Conservation (phyloP, 1,140 invertebrate genomes). For the Ctenoplectra terminalis region DNA sequence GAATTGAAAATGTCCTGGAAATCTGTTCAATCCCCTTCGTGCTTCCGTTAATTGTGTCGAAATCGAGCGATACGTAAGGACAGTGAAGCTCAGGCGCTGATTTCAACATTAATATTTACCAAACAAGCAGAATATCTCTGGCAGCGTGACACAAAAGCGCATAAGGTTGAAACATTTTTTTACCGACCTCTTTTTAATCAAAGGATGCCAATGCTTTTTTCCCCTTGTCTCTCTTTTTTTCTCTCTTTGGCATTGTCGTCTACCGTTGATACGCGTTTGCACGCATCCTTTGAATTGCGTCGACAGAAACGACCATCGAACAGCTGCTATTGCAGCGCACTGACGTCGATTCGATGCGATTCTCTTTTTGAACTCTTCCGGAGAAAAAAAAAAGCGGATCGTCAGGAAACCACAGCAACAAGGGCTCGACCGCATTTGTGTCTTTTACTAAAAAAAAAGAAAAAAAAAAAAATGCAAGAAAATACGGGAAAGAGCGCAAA, state of each 20-base stretch:
- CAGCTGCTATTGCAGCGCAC: conserved; percentile 48
- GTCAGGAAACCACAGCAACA: conserved; percentile 28
- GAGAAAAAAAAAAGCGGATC: conserved; percentile 32
- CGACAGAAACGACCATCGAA: conserved; percentile 61
- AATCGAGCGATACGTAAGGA: background rate
- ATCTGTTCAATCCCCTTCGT: background rate
- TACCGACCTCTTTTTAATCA: conserved; percentile 41
- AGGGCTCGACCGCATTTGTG: conserved; percentile 19
- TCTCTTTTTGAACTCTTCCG: conserved; percentile 60
- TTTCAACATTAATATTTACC: conserved; percentile 4
- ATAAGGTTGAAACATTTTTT: conserved; percentile 42
- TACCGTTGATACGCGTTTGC: conserved; percentile 38
- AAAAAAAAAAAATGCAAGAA: background rate
- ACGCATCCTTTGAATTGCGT: conserved; percentile 46
- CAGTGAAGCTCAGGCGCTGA: background rate
- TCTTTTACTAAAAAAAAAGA: conserved; percentile 2
- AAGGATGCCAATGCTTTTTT: conserved; percentile 32
- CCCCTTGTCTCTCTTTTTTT: background rate
- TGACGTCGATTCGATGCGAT: conserved; percentile 57
- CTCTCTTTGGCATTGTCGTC: conserved; percentile 25
- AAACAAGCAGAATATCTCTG: background rate
- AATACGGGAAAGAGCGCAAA: conserved; percentile 30
- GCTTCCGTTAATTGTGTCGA: background rate
- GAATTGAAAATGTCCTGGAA: background rate
- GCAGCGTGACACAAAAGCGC: conserved; percentile 30